phyloP scores from a whole-genome alignment of 1,140 invertebrate species.

The Tachypleus tridentatus region DNA sequence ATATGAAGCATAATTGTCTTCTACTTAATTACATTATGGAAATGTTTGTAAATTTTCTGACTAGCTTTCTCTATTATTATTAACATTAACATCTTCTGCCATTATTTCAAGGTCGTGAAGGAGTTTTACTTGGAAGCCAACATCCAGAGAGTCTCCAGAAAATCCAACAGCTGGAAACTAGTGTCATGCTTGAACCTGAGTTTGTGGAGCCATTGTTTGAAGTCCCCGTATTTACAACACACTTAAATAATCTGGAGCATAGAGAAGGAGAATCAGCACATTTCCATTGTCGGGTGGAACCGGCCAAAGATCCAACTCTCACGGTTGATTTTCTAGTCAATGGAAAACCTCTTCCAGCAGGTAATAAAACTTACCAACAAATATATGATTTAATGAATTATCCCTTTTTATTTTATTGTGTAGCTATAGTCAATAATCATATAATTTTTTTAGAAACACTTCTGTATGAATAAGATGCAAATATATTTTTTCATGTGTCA shows the following conservation, averaged over 20 bases:
- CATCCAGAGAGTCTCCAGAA: constrained; percentile 85
- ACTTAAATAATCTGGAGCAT: constrained; percentile 79
- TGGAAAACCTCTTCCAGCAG: constrained; percentile 21
- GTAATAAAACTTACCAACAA: not conserved
- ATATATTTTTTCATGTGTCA: too few species aligned
- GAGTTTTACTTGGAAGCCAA: constrained; percentile 80
- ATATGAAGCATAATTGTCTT: too few species aligned
- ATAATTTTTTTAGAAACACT: too few species aligned
- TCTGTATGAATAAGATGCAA: too few species aligned
- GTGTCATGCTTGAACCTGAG: constrained; percentile 34
- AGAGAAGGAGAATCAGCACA: constrained; percentile 80
- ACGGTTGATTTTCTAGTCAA: constrained; percentile 44
- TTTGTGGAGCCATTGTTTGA: constrained; percentile 63
- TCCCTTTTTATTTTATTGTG: too few species aligned
- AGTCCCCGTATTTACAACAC: constrained; percentile 74
- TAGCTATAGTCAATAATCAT: too few species aligned
- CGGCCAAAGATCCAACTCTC: constrained; percentile 85
- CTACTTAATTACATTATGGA: too few species aligned
- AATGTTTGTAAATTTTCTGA: not conserved
- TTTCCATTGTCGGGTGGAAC: constrained; percentile 90
- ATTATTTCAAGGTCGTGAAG: constrained; percentile 28
- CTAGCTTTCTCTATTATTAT: constrained; percentile 42
- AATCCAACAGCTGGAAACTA: constrained; percentile 67
- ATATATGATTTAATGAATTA: too few species aligned
- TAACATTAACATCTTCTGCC: not conserved